Base-by-base conservation (phyloP, 1,140 invertebrate species). In the Meloidogyne floridensis region DNA sequence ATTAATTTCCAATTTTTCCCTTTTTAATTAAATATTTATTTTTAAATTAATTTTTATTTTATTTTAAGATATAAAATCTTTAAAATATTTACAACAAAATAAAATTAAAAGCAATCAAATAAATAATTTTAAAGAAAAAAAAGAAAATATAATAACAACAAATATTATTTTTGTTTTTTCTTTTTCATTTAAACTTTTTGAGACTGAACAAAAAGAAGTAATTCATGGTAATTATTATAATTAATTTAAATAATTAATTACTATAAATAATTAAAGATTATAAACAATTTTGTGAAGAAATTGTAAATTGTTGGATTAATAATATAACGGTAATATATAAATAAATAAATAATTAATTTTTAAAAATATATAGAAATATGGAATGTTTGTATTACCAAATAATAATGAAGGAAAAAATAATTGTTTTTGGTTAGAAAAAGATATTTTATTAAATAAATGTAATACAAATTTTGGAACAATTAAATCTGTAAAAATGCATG, bases 371-470 rank as follows among this genome's bases (percentile, higher is more conserved):
- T 65, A 65, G 59, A 65, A 65, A 65, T 65, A 59, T 59, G 11
- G 1, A n/a, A 65, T 65, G 15, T 18, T 65, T 65, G 6, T 65
- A n/a, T 65, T 65, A n/a, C 59, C 59, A 13, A 65, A 65, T 65
- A 65, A 65, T n/a, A 2, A 32, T 1, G 32, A 15, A n/a, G 5
- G 1, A 13, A 65, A 65, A n/a, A 65, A 65, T 65, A 65, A 65
- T 65, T 65, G n/a, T 65, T 4, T 6, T n/a, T 65, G 59, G 59
- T 65, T 65, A 65, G 7, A 65, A n/a, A 65, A 18, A 7, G 7
- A n/a, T 65, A 65, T n/a, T 65, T 65, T 65, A 65, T n/a, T 65
- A 65, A 65, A 65, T 65, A 65, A 65, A 65, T 65, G 59, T 65
- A 65, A 65, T 65, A 65, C n/a, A n/a, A n/a, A n/a, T 65, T 6